Conservation (phyloP, 2,113 vertebrate genomes). For the Epinephelus moara region DNA sequence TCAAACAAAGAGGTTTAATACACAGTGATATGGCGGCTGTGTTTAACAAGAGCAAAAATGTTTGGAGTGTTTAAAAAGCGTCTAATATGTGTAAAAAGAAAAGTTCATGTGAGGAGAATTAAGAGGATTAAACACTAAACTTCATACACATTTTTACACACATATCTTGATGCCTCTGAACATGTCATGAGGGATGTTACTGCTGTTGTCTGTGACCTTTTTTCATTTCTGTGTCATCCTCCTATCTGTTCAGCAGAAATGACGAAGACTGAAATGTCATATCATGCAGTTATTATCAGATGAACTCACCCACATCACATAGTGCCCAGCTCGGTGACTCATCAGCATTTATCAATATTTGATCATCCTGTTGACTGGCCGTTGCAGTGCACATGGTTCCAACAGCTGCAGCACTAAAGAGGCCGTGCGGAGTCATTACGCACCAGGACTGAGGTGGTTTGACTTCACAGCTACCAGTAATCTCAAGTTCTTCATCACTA, state of each 20-base stretch:
- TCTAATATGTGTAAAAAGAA: neutral
- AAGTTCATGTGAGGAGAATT: neutral
- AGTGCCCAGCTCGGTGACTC: constrained; percentile 44
- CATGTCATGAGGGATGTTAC: neutral
- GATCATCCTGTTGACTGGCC: neutral
- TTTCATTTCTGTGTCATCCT: neutral
- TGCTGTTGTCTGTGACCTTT: constrained; percentile 1
- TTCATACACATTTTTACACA: neutral
- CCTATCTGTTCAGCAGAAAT: constrained; percentile 21
- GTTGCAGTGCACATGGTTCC: constrained; percentile 55
- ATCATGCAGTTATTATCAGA: too few species aligned
- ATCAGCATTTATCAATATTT: fast-evolving
- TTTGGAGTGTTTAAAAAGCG: neutral
- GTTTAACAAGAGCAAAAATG: neutral
- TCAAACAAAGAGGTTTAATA: neutral
- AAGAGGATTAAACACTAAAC: neutral
- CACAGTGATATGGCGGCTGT: neutral
- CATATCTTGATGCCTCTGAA: neutral
- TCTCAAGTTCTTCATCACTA: fast-evolving
- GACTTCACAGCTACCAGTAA: constrained; percentile 66
- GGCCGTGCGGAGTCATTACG: neutral
- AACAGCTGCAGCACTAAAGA: fast-evolving
- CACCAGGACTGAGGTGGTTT: constrained; percentile 73
- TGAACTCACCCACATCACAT: constrained; percentile 67
- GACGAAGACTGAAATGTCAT: constrained; percentile 17